A percentile compares a stretch with the other conserved stretches of the same genome.
phyloP scores from a whole-genome alignment of 2,113 vertebrate genomes.

The Synodontis membranacea region DNA sequence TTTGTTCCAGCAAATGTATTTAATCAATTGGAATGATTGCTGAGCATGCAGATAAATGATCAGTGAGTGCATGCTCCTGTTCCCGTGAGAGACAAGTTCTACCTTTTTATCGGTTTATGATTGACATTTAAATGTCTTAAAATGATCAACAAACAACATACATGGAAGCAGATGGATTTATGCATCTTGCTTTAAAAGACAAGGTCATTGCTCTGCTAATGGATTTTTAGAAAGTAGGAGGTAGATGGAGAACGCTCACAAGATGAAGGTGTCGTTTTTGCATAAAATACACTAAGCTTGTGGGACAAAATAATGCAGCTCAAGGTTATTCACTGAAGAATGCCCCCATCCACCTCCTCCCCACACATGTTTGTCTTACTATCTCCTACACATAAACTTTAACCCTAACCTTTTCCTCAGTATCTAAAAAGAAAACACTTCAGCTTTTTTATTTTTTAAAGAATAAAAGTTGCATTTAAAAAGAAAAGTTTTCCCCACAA shows the following conservation, averaged over 20 bases:
- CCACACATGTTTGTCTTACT: not conserved
- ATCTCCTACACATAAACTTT: not conserved
- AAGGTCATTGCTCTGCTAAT: conserved; percentile 7
- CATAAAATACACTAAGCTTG: not conserved
- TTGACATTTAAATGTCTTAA: conserved; percentile 26
- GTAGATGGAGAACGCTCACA: not conserved
- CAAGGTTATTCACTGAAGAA: not conserved
- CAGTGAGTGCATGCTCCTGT: conserved; percentile 41
- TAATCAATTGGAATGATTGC: conserved; percentile 72
- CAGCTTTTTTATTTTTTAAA: not conserved
- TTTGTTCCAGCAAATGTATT: conserved; percentile 70
- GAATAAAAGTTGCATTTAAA: too few relatives aligned
- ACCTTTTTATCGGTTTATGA: conserved; percentile 39
- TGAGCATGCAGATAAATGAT: conserved; percentile 64
- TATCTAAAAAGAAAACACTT: too few relatives aligned
- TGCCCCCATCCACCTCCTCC: not conserved
- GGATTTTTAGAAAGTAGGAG: not conserved
- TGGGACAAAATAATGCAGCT: not conserved
- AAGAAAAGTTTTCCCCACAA: too few relatives aligned
- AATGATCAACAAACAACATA: conserved; percentile 18
- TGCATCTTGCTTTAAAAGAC: conserved; percentile 20
- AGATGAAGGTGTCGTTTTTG: not conserved
- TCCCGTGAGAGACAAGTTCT: conserved; percentile 10
- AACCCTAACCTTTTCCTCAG: not conserved
- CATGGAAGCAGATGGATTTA: conserved; percentile 19